Evolutionary conservation across 2,888 invertebrate genomes (phyloP).

Genomic region (Tetragnatha montana): DNA sequence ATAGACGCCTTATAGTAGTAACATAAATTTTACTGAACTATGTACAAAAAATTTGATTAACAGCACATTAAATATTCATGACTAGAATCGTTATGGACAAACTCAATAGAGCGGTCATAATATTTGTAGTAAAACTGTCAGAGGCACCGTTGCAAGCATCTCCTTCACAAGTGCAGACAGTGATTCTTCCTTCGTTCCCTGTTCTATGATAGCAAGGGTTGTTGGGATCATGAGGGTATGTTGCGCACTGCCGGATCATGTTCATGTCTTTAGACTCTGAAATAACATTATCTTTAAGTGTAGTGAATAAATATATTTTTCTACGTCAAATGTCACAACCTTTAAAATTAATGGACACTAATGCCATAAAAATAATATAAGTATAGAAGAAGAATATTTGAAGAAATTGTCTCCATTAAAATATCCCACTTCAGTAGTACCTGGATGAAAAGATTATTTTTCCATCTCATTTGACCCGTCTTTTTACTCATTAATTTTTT

Average conservation of each 20-base stretch:
- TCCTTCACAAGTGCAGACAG: constrained; percentile 36
- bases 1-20: too few species aligned
- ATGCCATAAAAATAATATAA: too few species aligned
- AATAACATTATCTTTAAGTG: neutral
- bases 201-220: constrained; percentile 45
- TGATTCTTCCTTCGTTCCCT: constrained; percentile 43
- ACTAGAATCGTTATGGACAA: neutral
- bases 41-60: neutral
- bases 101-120: neutral
- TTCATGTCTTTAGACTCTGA: constrained; percentile 25
- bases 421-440: too few species aligned
- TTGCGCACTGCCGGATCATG: constrained; percentile 52
- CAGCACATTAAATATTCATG: neutral
- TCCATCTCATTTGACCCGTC: too few species aligned
- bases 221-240: constrained; percentile 13
- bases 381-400: too few species aligned
- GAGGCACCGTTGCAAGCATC: constrained; percentile 54
- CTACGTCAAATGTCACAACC: neutral
- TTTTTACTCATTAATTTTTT: too few species aligned
- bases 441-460: too few species aligned
- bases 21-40: too few species aligned
- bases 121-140: neutral
- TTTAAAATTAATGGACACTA: too few species aligned
- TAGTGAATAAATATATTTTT: neutral
- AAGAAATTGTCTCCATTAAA: too few species aligned